These are phyloP conservation scores for Polypterus senegalus DNA, from an alignment of 2,113 vertebrate species.

Conservation along the genomic window DNA sequence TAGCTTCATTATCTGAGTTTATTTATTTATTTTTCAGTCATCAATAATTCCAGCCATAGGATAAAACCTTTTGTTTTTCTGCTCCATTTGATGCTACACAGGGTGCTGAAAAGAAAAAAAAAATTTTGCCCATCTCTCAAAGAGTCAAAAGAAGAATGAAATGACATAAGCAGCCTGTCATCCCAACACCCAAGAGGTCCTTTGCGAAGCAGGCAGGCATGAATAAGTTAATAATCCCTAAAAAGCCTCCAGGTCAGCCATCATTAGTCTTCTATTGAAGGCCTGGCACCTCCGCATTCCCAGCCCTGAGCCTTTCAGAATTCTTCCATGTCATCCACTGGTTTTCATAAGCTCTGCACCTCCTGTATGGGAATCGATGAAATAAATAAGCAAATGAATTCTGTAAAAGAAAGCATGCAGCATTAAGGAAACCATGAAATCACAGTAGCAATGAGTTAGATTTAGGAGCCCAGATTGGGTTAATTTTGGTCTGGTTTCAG, in stretches of 20 bases:
- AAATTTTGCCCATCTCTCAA: neutral
- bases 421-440: too few species aligned
- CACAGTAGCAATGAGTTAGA: too few species aligned
- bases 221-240: conserved; percentile 1
- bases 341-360: too few species aligned
- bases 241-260: neutral
- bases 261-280: conserved; percentile 5
- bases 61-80: too few species aligned
- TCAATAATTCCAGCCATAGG: neutral
- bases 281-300: conserved; percentile 1
- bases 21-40: neutral
- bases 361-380: too few species aligned
- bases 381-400: too few species aligned
- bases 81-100: neutral
- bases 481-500: too few species aligned
- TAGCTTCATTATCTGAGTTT: neutral
- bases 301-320: neutral
- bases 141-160: conserved; percentile 1
- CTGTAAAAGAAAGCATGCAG: too few species aligned
- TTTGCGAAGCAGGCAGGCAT: neutral
- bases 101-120: neutral
- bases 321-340: too few species aligned
- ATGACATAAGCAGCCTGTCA: neutral
- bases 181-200: neutral
- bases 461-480: too few species aligned